phyloP scores from a whole-genome alignment of 2,888 invertebrate species.

The Laspeyria flexula region DNA sequence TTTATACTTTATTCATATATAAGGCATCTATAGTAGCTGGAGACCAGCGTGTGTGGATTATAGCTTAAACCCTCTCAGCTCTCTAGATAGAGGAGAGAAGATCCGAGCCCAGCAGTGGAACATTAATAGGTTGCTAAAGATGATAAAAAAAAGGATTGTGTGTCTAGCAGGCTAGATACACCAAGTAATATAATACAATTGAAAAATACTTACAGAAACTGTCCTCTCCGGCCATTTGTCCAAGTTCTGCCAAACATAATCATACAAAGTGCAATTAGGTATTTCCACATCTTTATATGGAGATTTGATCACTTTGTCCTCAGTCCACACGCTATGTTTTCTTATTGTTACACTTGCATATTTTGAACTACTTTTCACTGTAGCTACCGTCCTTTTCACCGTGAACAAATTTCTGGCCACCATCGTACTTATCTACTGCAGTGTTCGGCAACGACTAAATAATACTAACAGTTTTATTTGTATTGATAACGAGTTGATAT shows the following conservation, averaged over 20 bases:
- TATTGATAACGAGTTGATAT: neutral
- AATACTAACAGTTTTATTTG: neutral
- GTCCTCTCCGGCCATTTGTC: constrained; percentile 88
- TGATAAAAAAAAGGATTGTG: no score
- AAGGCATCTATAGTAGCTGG: no score
- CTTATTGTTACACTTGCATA: constrained; percentile 50
- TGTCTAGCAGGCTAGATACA: no score
- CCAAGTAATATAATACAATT: neutral
- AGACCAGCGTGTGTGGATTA: no score
- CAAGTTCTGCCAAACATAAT: constrained; percentile 88
- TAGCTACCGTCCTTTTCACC: constrained; percentile 52
- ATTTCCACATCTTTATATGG: constrained; percentile 80
- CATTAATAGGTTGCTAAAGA: no score
- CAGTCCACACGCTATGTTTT: constrained; percentile 66
- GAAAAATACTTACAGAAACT: constrained; percentile 84
- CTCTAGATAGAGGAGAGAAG: no score
- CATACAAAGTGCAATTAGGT: constrained; percentile 84
- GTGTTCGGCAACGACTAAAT: constrained; percentile 10
- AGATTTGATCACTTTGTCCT: constrained; percentile 74
- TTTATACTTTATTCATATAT: no score
- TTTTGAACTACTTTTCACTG: constrained; percentile 51
- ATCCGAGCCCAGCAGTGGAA: no score
- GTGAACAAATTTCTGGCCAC: constrained; percentile 56
- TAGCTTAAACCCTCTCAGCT: no score
- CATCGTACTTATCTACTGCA: constrained; percentile 39